Conservation (phyloP, 2,113 vertebrate genomes). For the Meleagris gallopavo region DNA sequence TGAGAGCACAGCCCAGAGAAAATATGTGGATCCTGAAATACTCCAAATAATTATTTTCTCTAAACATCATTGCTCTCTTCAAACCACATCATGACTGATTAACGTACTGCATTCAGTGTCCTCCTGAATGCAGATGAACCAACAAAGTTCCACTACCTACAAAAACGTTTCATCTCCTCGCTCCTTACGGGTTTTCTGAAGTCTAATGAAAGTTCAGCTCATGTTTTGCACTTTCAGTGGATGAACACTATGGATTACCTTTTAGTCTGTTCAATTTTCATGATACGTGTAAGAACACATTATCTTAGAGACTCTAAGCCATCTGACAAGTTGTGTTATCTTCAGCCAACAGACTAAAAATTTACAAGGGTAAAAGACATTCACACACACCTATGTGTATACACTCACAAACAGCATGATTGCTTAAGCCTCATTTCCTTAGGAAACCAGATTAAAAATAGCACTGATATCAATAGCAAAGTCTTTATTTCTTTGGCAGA, state of each 20-base stretch:
- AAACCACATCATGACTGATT: not conserved
- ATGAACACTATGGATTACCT: not conserved
- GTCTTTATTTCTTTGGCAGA: slow-evolving; percentile 68
- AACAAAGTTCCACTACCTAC: not conserved
- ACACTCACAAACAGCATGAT: slow-evolving; percentile 27
- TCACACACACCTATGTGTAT: slow-evolving; percentile 11
- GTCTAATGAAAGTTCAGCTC: not conserved
- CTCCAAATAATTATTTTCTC: not conserved
- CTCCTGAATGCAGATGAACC: not conserved
- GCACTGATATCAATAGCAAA: slow-evolving; percentile 68
- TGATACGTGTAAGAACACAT: not conserved
- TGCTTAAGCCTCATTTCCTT: slow-evolving; percentile 67
- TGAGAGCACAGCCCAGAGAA: not conserved
- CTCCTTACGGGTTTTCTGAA: not conserved
- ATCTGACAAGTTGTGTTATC: slow-evolving; percentile 47
- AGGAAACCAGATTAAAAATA: slow-evolving; percentile 73
- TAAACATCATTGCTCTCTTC: not conserved
- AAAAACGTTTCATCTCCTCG: not conserved
- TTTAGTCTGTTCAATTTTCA: not conserved
- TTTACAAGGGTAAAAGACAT: not conserved
- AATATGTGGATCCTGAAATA: not conserved
- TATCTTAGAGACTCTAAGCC: slow-evolving; percentile 1
- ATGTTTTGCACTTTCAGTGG: not conserved
- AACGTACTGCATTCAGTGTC: not conserved
- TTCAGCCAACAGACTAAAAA: slow-evolving; percentile 41